Evolutionary conservation across 2,797 vertebrate genomes (phyloP).

Genomic region (Eleutherodactylus coqui): DNA sequence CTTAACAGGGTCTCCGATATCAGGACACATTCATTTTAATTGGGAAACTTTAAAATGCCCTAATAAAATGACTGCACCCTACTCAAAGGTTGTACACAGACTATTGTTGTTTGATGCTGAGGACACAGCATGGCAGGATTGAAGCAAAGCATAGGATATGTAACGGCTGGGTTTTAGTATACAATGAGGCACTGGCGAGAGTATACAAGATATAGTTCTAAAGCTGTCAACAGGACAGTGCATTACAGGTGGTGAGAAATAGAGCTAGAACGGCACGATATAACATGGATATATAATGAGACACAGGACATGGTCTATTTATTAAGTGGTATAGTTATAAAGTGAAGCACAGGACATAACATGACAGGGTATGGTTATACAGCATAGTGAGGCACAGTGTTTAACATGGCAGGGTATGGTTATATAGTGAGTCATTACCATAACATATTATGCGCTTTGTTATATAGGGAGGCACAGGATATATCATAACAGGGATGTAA

Average conservation of each 20-base stretch:
- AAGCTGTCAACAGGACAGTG: no score
- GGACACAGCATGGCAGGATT: background rate
- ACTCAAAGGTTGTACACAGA: no score
- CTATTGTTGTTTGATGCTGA: background rate
- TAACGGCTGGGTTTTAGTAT: background rate
- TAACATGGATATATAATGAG: background rate
- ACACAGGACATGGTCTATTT: background rate
- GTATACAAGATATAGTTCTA: no score
- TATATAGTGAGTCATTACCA: background rate
- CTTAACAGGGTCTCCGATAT: background rate
- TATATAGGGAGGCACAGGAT: background rate
- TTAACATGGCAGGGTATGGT: background rate
- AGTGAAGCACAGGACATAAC: background rate
- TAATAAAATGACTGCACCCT: no score
- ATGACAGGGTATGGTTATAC: background rate
- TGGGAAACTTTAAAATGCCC: background rate
- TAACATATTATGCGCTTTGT: background rate
- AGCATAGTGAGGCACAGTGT: background rate
- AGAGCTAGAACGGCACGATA: no score
- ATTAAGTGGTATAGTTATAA: background rate
- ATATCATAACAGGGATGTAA: no score
- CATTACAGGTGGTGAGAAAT: no score
- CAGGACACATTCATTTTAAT: background rate
- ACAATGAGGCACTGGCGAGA: background rate
- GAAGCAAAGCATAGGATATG: background rate